Evolutionary conservation across 37 sponge, comb jelly and placozoan species (phyloP), one percentile per base, ranked within the genome.

Genomic region (Corticium candelabrum): DNA sequence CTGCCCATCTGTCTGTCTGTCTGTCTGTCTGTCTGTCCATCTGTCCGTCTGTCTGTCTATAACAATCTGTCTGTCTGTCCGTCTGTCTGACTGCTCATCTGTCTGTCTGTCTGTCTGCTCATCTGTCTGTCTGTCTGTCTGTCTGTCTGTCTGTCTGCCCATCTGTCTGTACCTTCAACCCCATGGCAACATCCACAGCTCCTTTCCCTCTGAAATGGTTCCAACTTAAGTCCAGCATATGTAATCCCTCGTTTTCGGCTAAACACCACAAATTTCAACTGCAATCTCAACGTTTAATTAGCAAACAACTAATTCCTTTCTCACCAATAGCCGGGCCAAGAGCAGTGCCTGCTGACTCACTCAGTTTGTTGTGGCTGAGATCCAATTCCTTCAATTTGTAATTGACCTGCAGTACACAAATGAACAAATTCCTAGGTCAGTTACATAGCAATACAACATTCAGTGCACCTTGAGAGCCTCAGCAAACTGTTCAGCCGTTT

Each of bases 311-410:
- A n/a, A n/a, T n/a, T n/a, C n/a, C n/a, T n/a, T n/a, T n/a, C n/a
- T n/a, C n/a, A n/a, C 92, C 95, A 31, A 97, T 76, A 38, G 99
- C 89, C 29, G 95, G 89, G 56, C 99, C 99, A 2, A 97, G 56
- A 2, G 89, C 56, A 2, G 36, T 35, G 37, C 99, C 99, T 34
- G 86, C 87, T 73, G 56, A 85, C 68, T 94, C 95, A 29, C 86
- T 86, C 34, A 97, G 79, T 35, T 91, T 79, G 82, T 97, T 97
- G 78, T 89, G 86, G 72, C 99, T 97, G 77, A 97, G 75, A 68
- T 97, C 87, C 56, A 97, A 68, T 34, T 87, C 74, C 37, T 85
- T 86, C 34, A 96, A 70, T 5, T 86, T 73, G 68, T 85, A 87
- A 76, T 90, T 94, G 31, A 73, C 41, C 89, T 90, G 82, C n/a